Percentiles rank a stretch among this genome's conserved stretches.
Evolutionary conservation across 2,113 vertebrate genomes (phyloP).

Genomic region (Pelvicachromis taeniatus): DNA sequence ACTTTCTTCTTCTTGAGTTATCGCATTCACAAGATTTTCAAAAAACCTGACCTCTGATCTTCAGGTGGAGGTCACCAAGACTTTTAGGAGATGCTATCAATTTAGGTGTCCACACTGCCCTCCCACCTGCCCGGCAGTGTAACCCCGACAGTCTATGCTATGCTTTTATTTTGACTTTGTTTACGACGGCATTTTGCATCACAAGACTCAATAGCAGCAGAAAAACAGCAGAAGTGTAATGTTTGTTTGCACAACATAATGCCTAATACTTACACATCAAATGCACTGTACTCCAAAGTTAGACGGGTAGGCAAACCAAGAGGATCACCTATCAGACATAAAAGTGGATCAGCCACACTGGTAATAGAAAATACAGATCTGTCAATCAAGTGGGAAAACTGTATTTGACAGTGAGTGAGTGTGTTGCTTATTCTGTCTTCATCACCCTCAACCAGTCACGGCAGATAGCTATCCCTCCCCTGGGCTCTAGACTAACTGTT

Average conservation of each 20-base stretch:
- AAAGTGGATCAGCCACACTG: neutral
- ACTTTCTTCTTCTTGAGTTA: neutral
- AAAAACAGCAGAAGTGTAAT: neutral
- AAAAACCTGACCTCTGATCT: neutral
- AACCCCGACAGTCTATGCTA: neutral
- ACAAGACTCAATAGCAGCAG: neutral
- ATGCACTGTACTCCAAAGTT: constrained; percentile 94
- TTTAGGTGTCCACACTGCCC: neutral
- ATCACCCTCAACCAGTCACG: neutral
- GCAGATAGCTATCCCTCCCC: neutral
- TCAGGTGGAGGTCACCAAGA: neutral
- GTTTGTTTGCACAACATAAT: neutral
- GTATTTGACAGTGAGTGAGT: neutral
- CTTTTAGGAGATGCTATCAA: neutral
- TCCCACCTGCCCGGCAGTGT: neutral
- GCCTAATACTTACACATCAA: constrained; percentile 86
- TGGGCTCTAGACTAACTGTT: too few relatives aligned
- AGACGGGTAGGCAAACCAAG: constrained; percentile 88
- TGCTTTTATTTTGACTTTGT: neutral
- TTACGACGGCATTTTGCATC: neutral
- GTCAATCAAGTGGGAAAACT: neutral
- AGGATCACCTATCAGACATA: constrained; percentile 80
- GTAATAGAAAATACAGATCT: neutral
- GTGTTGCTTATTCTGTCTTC: neutral
- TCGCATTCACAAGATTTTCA: neutral